Conservation (phyloP, 2,113 vertebrate genomes). For the Ailurus styani region DNA sequence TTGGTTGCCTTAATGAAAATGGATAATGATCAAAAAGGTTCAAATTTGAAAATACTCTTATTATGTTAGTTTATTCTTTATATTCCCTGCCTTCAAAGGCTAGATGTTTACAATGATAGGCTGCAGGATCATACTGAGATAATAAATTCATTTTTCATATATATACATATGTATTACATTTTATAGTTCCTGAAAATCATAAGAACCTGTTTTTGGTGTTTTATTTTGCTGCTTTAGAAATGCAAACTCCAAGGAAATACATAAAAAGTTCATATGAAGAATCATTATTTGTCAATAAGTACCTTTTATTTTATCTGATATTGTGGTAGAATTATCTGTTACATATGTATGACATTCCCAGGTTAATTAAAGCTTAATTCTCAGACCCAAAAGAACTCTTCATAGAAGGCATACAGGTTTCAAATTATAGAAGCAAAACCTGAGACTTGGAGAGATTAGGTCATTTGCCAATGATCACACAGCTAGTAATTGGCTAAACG, state of each 20-base stretch:
- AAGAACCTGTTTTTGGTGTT: not conserved
- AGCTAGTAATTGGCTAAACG: not conserved
- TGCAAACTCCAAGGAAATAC: not conserved
- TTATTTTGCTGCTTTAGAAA: not conserved
- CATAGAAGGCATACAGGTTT: not conserved
- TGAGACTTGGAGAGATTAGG: not conserved
- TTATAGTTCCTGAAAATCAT: not conserved
- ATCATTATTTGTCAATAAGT: not conserved
- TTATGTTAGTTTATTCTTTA: not conserved
- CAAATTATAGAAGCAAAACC: not conserved
- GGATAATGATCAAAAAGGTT: not conserved
- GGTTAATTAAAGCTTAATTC: slow-evolving; percentile 34
- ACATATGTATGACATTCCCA: not conserved
- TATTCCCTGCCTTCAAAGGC: not conserved
- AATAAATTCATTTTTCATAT: not conserved
- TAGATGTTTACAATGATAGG: not conserved
- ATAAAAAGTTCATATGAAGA: not conserved
- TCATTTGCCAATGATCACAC: not conserved
- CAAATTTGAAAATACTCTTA: not conserved
- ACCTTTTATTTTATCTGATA: not conserved
- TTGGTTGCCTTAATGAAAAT: not conserved
- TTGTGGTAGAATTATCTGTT: not conserved
- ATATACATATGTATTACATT: not conserved
- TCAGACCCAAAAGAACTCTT: not conserved
- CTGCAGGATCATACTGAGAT: not conserved